phyloP scores from a whole-genome alignment of 2,113 vertebrate species.

The Cyprinodon tularosa region DNA sequence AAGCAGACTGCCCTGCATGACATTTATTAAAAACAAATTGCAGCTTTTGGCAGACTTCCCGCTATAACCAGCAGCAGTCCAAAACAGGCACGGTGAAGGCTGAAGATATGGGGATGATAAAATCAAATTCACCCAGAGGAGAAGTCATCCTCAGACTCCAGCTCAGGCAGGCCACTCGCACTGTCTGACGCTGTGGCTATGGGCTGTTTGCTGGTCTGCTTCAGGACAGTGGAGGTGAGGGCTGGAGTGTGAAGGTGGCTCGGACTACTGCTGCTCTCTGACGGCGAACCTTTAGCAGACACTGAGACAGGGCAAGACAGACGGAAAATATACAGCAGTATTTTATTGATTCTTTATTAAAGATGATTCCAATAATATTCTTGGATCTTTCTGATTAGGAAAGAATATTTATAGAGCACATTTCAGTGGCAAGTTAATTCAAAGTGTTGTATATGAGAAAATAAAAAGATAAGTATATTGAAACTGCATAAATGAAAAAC shows the following conservation, averaged over 20 bases:
- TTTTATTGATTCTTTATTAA: background rate
- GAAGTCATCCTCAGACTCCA: slow-evolving; percentile 71
- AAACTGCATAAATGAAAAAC: background rate
- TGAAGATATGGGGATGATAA: background rate
- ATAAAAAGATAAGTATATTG: no score
- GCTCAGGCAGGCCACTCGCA: slow-evolving; percentile 28
- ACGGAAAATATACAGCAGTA: background rate
- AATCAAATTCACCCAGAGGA: slow-evolving; percentile 61
- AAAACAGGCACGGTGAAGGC: background rate
- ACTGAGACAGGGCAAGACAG: slow-evolving; percentile 36
- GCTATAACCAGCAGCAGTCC: background rate
- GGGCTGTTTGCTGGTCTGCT: slow-evolving; percentile 10
- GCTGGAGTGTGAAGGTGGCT: slow-evolving; percentile 57
- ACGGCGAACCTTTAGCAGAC: slow-evolving; percentile 45
- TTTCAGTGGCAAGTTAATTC: no score
- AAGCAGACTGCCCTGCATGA: background rate
- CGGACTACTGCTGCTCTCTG: slow-evolving; percentile 57
- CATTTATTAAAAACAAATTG: background rate
- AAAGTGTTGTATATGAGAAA: no score
- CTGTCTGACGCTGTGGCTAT: slow-evolving; percentile 3
- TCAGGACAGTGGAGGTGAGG: slow-evolving; percentile 80
- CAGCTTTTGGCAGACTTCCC: slow-evolving; percentile 2
- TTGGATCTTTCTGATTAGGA: background rate
- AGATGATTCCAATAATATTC: background rate
- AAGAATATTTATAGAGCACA: no score